These are phyloP conservation scores for Acrocephalus arundinaceus DNA, from an alignment of 2,113 vertebrate genomes.

Conservation along the genomic window DNA sequence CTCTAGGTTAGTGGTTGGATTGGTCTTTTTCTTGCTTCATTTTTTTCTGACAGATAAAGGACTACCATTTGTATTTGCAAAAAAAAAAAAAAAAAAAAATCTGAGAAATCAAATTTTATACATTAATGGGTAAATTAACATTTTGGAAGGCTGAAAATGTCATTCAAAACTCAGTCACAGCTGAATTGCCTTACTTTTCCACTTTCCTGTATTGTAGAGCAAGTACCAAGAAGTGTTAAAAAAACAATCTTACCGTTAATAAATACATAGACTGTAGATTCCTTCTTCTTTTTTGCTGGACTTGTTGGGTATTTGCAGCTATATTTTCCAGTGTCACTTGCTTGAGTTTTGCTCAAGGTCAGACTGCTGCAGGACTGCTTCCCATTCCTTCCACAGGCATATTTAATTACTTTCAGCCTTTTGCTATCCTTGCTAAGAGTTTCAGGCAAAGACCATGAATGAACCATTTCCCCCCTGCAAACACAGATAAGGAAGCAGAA, in stretches of 20 bases:
- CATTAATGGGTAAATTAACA: background rate
- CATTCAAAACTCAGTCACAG: background rate
- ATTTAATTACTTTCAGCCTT: slow-evolving; percentile 76
- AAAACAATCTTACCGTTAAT: slow-evolving; percentile 87
- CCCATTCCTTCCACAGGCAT: slow-evolving; percentile 78
- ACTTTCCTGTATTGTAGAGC: background rate
- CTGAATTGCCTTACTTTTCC: background rate
- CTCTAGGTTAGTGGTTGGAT: background rate
- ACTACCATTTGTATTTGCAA: background rate
- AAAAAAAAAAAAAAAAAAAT: background rate
- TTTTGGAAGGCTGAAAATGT: background rate
- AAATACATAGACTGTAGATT: slow-evolving; percentile 87
- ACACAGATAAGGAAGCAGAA: slow-evolving; percentile 65
- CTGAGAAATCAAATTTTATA: background rate
- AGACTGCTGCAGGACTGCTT: slow-evolving; percentile 85
- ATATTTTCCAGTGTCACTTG: slow-evolving; percentile 87
- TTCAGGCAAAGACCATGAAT: slow-evolving; percentile 86
- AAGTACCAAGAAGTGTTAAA: background rate
- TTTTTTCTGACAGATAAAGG: background rate
- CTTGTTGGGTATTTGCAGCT: slow-evolving; percentile 81
- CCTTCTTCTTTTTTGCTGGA: slow-evolving; percentile 68
- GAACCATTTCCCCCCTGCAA: slow-evolving; percentile 85
- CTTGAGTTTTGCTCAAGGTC: slow-evolving; percentile 76
- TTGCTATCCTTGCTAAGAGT: slow-evolving; percentile 72
- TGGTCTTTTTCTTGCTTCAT: background rate